Conservation (phyloP, 2,797 vertebrate species). For the Chiloscyllium punctatum region DNA sequence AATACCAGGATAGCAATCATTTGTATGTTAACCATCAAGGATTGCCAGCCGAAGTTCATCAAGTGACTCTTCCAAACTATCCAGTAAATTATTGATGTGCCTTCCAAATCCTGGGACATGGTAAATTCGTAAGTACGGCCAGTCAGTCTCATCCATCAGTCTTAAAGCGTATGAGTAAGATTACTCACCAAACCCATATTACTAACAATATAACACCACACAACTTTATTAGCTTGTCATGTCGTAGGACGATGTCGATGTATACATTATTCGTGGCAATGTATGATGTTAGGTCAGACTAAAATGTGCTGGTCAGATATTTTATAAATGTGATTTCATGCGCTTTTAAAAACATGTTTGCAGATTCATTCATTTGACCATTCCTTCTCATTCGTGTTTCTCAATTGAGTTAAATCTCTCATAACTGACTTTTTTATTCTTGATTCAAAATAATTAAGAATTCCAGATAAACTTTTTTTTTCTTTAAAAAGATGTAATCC, state of each 20-base stretch:
- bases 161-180: not conserved
- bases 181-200: constrained; percentile 21
- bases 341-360: not conserved
- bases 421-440: not conserved
- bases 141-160: constrained; percentile 27
- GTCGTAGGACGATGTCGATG: not conserved
- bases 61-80: constrained; percentile 16
- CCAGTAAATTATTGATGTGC: constrained; percentile 12
- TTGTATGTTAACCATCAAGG: constrained; percentile 17
- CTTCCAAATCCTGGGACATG: not conserved
- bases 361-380: not conserved
- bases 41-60: constrained; percentile 24
- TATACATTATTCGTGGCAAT: not conserved
- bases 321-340: not conserved
- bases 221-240: not conserved
- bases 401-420: not conserved
- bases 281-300: not conserved
- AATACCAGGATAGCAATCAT: constrained; percentile 22
- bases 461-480: not conserved
- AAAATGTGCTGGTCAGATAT: not conserved
- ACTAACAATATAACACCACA: not conserved
- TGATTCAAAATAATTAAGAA: not conserved
- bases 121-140: constrained; percentile 24
- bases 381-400: not conserved
- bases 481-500: not conserved